These are phyloP conservation scores for Aurelia sp. DNA, from an alignment of 30 jellyfish, hydroid and myxozoan genomes.

Conservation along the genomic window DNA sequence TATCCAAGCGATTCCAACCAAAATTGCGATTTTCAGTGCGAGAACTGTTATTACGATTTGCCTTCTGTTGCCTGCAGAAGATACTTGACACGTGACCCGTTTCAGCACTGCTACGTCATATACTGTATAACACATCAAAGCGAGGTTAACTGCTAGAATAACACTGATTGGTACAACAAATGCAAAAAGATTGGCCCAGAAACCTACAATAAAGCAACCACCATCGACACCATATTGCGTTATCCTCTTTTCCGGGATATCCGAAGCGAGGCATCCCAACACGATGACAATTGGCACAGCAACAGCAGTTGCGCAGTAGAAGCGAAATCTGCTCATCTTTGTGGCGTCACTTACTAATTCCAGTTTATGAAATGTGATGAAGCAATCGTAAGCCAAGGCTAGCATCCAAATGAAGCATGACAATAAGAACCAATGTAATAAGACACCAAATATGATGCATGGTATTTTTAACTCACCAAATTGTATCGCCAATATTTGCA, in stretches of 20 bases:
- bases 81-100: slow-evolving; percentile 3
- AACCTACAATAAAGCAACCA: slow-evolving; percentile 42
- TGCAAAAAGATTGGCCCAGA: slow-evolving; percentile 60
- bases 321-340: slow-evolving; percentile 19
- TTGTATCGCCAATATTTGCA: slow-evolving; percentile 21
- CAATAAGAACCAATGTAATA: slow-evolving; percentile 49
- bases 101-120: neutral
- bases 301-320: slow-evolving; percentile 14
- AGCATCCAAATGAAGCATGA: slow-evolving; percentile 48
- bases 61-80: slow-evolving; percentile 28
- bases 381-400: slow-evolving; percentile 44
- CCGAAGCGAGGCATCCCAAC: slow-evolving; percentile 31
- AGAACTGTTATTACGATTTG: slow-evolving; percentile 6
- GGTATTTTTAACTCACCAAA: neutral
- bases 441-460: slow-evolving; percentile 29
- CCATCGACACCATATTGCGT: slow-evolving; percentile 44
- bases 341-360: neutral
- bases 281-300: slow-evolving; percentile 36
- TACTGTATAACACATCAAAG: slow-evolving; percentile 29
- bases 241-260: slow-evolving; percentile 25
- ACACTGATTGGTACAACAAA: slow-evolving; percentile 43
- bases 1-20: slow-evolving; percentile 64
- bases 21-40: slow-evolving; percentile 40
- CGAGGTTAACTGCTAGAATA: slow-evolving; percentile 31
- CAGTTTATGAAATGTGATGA: slow-evolving; percentile 23